A percentile compares a stretch with the other conserved stretches of the same genome.
Conservation (phyloP, 2,113 vertebrate species). For the Megalops atlanticus region DNA sequence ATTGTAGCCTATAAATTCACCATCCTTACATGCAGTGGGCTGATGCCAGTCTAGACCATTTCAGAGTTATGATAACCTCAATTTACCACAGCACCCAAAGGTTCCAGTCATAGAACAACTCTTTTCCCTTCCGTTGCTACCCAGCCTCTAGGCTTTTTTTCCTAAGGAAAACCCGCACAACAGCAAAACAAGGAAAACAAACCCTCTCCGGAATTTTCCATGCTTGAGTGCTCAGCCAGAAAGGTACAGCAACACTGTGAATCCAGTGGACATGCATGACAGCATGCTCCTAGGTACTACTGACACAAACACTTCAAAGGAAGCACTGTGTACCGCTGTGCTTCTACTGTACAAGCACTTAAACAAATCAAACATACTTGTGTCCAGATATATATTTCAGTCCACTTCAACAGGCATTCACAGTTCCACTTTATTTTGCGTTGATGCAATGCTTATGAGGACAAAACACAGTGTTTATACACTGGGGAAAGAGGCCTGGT, state of each 20-base stretch:
- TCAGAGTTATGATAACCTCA: neutral
- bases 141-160: conserved; percentile 41
- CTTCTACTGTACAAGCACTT: conserved; percentile 27
- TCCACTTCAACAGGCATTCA: too few relatives aligned
- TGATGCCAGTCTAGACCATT: neutral
- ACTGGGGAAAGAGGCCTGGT: neutral
- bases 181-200: conserved; percentile 40
- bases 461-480: too few relatives aligned
- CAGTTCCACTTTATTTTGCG: too few relatives aligned
- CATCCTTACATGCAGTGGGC: neutral
- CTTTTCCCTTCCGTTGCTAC: conserved; percentile 31
- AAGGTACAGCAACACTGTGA: conserved; percentile 45
- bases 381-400: neutral
- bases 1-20: neutral
- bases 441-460: too few relatives aligned
- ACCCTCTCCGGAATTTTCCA: conserved; percentile 25
- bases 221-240: conserved; percentile 23
- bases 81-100: neutral
- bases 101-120: neutral
- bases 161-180: conserved; percentile 42
- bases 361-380: conserved; percentile 28
- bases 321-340: conserved; percentile 19
- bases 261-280: conserved; percentile 42
- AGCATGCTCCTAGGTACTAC: conserved; percentile 46
- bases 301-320: conserved; percentile 44